These are phyloP conservation scores for Dipus sagitta DNA, from an alignment of 2,797 vertebrate species.

Conservation along the genomic window DNA sequence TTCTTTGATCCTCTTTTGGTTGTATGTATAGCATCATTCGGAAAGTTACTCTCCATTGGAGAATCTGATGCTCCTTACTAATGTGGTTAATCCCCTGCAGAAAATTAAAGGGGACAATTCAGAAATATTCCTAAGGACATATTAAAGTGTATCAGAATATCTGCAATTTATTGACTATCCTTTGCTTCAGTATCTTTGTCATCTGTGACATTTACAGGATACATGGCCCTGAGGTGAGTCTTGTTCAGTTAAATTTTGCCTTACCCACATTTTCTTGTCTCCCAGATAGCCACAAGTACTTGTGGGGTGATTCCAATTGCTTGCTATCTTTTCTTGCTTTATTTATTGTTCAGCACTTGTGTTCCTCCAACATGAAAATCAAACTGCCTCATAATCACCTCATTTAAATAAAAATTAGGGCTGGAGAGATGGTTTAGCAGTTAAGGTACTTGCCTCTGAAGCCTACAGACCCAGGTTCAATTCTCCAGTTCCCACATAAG, in stretches of 20 bases:
- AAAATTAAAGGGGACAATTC: slow-evolving; percentile 72
- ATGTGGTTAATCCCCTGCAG: neutral
- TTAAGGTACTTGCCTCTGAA: too few species aligned
- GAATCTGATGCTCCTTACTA: neutral
- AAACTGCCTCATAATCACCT: slow-evolving; percentile 65
- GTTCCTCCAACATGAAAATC: slow-evolving; percentile 61
- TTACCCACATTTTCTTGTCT: slow-evolving; percentile 68
- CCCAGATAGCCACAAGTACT: slow-evolving; percentile 82
- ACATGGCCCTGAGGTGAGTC: slow-evolving; percentile 80
- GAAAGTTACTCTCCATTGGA: too few species aligned
- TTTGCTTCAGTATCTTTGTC: slow-evolving; percentile 84
- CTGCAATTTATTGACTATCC: slow-evolving; percentile 81
- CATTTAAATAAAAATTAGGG: slow-evolving; percentile 50
- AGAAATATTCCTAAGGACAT: slow-evolving; percentile 72
- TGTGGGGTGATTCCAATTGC: slow-evolving; percentile 78
- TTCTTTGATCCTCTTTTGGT: neutral
- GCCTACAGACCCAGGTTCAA: too few species aligned
- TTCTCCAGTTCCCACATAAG: too few species aligned
- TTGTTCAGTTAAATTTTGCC: slow-evolving; percentile 82
- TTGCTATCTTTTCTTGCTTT: slow-evolving; percentile 75
- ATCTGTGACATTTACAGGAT: slow-evolving; percentile 79
- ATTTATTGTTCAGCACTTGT: slow-evolving; percentile 55
- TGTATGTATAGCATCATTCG: slow-evolving; percentile 17
- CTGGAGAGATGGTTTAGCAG: too few species aligned
- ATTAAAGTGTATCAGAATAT: slow-evolving; percentile 79